Base-by-base conservation (phyloP, 2,888 invertebrate genomes). In the Apotomis turbidana region DNA sequence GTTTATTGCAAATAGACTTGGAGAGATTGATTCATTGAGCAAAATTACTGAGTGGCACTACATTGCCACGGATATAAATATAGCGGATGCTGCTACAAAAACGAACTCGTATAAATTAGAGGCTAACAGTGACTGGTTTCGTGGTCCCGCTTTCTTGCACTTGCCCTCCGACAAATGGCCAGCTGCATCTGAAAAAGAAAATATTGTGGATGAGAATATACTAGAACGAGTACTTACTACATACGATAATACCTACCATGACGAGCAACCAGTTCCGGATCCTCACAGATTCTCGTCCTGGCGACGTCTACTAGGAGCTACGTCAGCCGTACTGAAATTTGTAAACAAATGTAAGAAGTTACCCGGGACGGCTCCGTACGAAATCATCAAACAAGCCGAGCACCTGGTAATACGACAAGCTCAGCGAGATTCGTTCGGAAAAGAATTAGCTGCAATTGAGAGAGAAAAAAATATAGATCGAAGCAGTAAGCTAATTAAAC, bases 1-100 rank as follows among this genome's bases (percentile, higher is more conserved):
- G 5, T 82, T 78, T 51, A 78, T 79, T 3, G 76, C 76, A 0
- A 69, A 72, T 12, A 27, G 74, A 58, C 57, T 72, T 12, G 61
- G 61, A 27, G 61, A 61, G 49, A 60, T 63, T 4, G 71, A 71
- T 36, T 52, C 69, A n/a, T 38, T 63, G 27, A 63, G 63, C 9
- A 49, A 49, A 36, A 46, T 60, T 49, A 6, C 52, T 10, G 68
- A 68, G 41, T 59, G 58, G 58, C 41, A 60, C 72, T 58, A 52
- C 72, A 10, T 64, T 60, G 6, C 76, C 67, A 67, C 41, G 9
- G 10, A 74, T 27, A 67, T 74, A 71, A 70, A 61, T 73, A 38
- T 51, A 57, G 51, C 58, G 27, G 10, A 64, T 73, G 10, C 55
- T 61, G 60, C 73, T 66, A 46, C 68, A 60, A 41, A 71, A 41